Evolutionary conservation across 2,797 vertebrate species (phyloP).

Genomic region (Myotis pilosus): DNA sequence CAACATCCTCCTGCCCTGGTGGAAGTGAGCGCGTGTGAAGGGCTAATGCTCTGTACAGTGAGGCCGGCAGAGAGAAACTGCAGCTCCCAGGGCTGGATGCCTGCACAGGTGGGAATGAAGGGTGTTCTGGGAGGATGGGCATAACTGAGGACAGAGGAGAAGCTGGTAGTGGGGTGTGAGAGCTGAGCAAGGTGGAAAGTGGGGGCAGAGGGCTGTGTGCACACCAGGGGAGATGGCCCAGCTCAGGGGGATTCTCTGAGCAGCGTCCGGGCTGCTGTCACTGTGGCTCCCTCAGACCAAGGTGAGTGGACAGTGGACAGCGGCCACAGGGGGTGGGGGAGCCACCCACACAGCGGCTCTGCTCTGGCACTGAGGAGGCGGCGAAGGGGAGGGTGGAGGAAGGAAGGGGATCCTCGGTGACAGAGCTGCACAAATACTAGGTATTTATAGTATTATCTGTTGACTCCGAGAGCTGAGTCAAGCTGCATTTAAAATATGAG

Average conservation of each 20-base stretch:
- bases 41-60: neutral
- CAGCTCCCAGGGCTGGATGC: neutral
- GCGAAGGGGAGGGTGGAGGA: neutral
- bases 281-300: neutral
- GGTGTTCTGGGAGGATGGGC: neutral
- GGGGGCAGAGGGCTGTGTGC: neutral
- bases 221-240: neutral
- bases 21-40: fast-evolving
- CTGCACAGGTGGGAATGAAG: neutral
- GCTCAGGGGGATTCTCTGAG: neutral
- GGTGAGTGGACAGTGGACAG: fast-evolving
- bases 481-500: slow-evolving; percentile 62
- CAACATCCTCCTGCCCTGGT: too few species aligned
- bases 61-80: neutral
- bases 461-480: slow-evolving; percentile 65
- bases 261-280: neutral
- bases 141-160: neutral
- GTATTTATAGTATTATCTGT: slow-evolving; percentile 60
- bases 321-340: neutral
- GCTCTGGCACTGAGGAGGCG: neutral
- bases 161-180: neutral
- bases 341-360: neutral
- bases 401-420: neutral
- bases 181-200: neutral
- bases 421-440: neutral